A percentile compares a stretch with the other conserved stretches of the same genome.
Conservation (phyloP, 2,113 vertebrate species). For the Cacatua alba region DNA sequence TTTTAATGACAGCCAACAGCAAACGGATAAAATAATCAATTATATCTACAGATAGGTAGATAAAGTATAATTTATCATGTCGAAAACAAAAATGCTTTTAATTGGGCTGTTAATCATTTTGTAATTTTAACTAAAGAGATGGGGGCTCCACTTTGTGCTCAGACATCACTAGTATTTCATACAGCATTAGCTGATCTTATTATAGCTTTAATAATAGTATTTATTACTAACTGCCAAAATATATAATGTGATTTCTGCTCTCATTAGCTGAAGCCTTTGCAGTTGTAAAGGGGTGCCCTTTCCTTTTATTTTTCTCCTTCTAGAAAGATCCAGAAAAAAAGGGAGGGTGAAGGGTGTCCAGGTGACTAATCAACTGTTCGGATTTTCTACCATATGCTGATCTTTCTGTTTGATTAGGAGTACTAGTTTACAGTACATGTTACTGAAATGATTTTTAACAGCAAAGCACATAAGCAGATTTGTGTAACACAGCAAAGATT, state of each 20-base stretch:
- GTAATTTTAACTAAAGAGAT: slow-evolving; percentile 61
- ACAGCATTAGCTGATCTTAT: slow-evolving; percentile 52
- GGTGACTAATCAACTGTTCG: background rate
- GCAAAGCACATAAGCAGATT: slow-evolving; percentile 5
- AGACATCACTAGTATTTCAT: slow-evolving; percentile 55
- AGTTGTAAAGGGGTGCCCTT: slow-evolving; percentile 17
- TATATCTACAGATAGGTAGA: slow-evolving; percentile 64
- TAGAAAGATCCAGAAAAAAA: background rate
- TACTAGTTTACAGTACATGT: background rate
- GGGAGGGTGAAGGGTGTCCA: background rate
- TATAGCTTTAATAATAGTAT: slow-evolving; percentile 48
- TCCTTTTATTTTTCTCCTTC: background rate
- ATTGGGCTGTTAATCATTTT: slow-evolving; percentile 71
- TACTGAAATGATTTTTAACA: background rate
- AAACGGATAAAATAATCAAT: slow-evolving; percentile 65
- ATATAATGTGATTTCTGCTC: background rate
- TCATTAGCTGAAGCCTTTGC: slow-evolving; percentile 30
- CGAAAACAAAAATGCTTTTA: slow-evolving; percentile 66
- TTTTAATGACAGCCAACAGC: slow-evolving; percentile 65
- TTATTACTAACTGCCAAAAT: slow-evolving; percentile 53
- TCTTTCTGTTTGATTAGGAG: background rate
- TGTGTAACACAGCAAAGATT: background rate
- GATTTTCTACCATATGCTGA: background rate
- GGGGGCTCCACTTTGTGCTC: slow-evolving; percentile 17
- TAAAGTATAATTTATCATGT: slow-evolving; percentile 59